Conservation (phyloP, 2,888 invertebrate species). For the Drosophila algonquin region DNA sequence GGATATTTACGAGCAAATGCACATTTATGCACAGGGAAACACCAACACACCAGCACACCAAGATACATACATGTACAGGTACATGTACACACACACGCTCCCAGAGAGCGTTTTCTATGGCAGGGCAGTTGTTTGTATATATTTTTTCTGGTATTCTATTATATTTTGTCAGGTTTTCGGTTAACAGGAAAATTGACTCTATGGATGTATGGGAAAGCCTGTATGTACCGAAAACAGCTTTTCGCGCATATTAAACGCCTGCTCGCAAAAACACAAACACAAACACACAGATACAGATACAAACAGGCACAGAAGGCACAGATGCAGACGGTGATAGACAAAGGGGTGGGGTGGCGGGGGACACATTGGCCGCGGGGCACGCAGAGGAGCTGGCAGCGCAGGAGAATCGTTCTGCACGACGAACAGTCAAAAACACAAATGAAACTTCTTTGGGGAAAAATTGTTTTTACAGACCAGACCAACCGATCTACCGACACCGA, state of each 20-base stretch:
- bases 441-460: conserved; percentile 79
- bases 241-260: conserved; percentile 45
- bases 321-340: conserved; percentile 16
- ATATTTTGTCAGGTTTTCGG: conserved; percentile 74
- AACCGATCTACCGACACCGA: conserved; percentile 12
- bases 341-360: background rate
- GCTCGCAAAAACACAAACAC: conserved; percentile 32
- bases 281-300: conserved; percentile 9
- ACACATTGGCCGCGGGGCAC: conserved; percentile 59
- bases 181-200: conserved; percentile 78
- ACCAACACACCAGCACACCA: conserved; percentile 26
- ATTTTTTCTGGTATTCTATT: conserved; percentile 59
- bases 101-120: background rate
- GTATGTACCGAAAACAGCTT: conserved; percentile 52
- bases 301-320: conserved; percentile 7
- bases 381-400: conserved; percentile 15
- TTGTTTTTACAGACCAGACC: conserved; percentile 76
- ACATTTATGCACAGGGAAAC: conserved; percentile 14
- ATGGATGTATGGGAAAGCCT: conserved; percentile 39
- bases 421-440: conserved; percentile 81
- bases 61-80: conserved; percentile 37
- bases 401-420: conserved; percentile 81
- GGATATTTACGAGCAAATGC: background rate
- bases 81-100: conserved; percentile 4
- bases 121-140: conserved; percentile 46